A percentile compares a stretch with the other conserved stretches of the same genome.
Conservation (phyloP, 2,888 invertebrate genomes). For the Phytoseiulus persimilis region DNA sequence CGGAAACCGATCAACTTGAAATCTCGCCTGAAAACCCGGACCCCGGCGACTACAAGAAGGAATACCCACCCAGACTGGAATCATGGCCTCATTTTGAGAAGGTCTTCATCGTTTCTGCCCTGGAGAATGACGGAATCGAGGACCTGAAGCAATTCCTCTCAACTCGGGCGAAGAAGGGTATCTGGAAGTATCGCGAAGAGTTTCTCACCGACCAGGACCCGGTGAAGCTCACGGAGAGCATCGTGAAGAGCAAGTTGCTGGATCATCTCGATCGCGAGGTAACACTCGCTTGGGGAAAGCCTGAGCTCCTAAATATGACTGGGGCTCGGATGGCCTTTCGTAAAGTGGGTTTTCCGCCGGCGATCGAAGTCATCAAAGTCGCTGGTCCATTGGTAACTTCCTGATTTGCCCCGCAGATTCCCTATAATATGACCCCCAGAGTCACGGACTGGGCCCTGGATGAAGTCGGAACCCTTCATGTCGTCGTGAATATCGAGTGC, state of each 20-base stretch:
- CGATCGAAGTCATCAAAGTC: neutral
- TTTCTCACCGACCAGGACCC: slow-evolving; percentile 9
- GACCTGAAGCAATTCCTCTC: slow-evolving; percentile 57
- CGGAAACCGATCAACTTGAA: neutral
- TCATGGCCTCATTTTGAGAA: slow-evolving; percentile 69
- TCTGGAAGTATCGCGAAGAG: neutral
- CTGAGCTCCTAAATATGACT: no score
- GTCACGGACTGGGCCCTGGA: slow-evolving; percentile 49
- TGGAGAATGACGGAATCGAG: slow-evolving; percentile 65
- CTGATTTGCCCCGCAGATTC: slow-evolving; percentile 15
- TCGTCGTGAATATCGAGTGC: slow-evolving; percentile 47
- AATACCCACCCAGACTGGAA: neutral
- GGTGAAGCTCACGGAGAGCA: neutral
- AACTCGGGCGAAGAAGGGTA: slow-evolving; percentile 23
- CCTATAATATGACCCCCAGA: neutral
- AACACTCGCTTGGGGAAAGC: no score
- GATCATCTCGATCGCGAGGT: slow-evolving; percentile 47
- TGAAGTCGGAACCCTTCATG: slow-evolving; percentile 47
- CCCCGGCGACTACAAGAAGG: slow-evolving; percentile 50
- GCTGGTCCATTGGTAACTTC: neutral
- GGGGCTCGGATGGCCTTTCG: no score
- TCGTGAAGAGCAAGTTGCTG: neutral
- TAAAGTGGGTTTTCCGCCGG: no score
- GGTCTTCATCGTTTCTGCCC: slow-evolving; percentile 83
- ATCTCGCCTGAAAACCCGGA: slow-evolving; percentile 42